A percentile compares a stretch with the other conserved stretches of the same genome.
These are phyloP conservation scores for Vireo griseus DNA, from an alignment of 2,797 vertebrate species.

Conservation along the genomic window DNA sequence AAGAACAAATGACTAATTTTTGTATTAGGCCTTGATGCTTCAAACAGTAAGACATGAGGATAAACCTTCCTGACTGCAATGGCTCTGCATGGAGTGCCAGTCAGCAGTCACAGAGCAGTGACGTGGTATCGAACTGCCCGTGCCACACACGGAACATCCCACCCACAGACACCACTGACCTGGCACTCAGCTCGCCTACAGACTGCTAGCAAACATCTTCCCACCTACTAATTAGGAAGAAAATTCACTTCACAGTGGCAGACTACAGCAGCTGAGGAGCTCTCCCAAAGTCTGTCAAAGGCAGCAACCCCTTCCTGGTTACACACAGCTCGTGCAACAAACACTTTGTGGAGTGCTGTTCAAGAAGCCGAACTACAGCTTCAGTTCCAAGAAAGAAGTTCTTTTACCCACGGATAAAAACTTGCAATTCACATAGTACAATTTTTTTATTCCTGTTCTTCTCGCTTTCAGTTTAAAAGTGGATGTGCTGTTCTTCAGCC, in stretches of 20 bases:
- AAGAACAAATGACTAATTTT: not conserved
- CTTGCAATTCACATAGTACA: rapidly evolving
- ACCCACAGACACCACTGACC: not conserved
- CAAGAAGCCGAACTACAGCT: not conserved
- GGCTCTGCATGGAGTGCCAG: rapidly evolving
- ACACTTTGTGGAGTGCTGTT: not conserved
- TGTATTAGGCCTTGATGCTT: not conserved
- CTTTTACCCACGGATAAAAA: not conserved
- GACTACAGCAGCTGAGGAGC: not conserved
- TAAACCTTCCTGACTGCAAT: not conserved
- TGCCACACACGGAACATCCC: not conserved
- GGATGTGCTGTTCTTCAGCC: not conserved
- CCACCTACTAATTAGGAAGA: not conserved
- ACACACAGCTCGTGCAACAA: not conserved
- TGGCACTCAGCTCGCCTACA: not conserved
- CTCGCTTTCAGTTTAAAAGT: not conserved
- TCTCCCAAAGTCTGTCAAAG: not conserved
- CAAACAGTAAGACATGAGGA: not conserved
- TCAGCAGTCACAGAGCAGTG: not conserved
- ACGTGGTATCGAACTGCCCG: not conserved
- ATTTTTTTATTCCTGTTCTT: not conserved
- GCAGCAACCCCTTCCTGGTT: not conserved
- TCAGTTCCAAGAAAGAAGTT: not conserved
- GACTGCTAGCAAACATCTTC: not conserved
- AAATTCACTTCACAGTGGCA: not conserved